phyloP scores from a whole-genome alignment of 2,797 vertebrate species.

The Otolemur crassicaudatus region DNA sequence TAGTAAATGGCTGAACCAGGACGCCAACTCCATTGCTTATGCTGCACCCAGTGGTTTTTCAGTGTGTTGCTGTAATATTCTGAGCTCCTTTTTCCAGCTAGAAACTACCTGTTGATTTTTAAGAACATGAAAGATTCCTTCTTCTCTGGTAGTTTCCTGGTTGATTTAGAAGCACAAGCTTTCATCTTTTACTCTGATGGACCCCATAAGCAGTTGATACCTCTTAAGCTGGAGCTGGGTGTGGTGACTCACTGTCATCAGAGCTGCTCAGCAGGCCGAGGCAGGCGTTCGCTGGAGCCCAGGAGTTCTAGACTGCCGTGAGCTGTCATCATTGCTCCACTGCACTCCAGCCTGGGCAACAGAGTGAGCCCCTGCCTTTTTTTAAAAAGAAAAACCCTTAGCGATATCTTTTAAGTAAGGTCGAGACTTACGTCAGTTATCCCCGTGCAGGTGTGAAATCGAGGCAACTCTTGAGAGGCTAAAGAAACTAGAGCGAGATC shows the following conservation, averaged over 20 bases:
- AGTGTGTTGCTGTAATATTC: neutral
- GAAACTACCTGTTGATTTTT: slow-evolving; percentile 71
- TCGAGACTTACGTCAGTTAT: slow-evolving; percentile 81
- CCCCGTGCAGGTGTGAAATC: slow-evolving; percentile 94
- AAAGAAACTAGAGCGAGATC: slow-evolving; percentile 98
- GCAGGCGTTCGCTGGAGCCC: neutral
- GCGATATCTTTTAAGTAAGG: slow-evolving; percentile 74
- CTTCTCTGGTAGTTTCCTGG: slow-evolving; percentile 69
- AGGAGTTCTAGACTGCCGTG: neutral
- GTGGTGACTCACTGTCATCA: neutral
- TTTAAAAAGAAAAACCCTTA: no score
- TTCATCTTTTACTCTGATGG: slow-evolving; percentile 80
- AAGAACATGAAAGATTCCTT: slow-evolving; percentile 68
- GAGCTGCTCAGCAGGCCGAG: neutral
- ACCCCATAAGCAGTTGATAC: slow-evolving; percentile 79
- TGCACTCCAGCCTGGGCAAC: neutral
- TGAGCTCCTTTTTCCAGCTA: slow-evolving; percentile 56
- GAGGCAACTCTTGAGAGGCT: slow-evolving; percentile 98
- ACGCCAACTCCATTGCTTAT: neutral
- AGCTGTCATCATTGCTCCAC: neutral
- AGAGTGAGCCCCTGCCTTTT: neutral
- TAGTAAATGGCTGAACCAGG: neutral
- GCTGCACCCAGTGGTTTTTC: neutral
- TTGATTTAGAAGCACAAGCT: slow-evolving; percentile 81
- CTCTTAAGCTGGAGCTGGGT: slow-evolving; percentile 23